A percentile compares a stretch with the other conserved stretches of the same genome.
Conservation (phyloP, 2,888 invertebrate species). For the Oxytorus armatus region DNA sequence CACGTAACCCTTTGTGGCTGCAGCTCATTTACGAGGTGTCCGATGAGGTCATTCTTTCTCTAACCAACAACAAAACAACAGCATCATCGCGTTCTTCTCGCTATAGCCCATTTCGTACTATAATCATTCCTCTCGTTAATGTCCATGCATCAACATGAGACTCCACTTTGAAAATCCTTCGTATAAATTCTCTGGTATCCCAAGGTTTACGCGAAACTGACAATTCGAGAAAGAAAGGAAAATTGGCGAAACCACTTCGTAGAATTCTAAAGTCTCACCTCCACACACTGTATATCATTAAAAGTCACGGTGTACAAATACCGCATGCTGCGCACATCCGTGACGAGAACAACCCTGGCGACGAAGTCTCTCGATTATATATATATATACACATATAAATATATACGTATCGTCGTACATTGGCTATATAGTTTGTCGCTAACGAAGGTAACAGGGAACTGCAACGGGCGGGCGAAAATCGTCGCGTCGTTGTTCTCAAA, state of each 20-base stretch:
- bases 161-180: background rate
- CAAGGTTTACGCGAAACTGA: background rate
- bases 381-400: slow-evolving; percentile 6
- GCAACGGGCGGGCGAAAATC: slow-evolving; percentile 60
- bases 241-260: slow-evolving; percentile 11
- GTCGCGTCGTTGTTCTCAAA: slow-evolving; percentile 67
- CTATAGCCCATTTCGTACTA: background rate
- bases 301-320: slow-evolving; percentile 45
- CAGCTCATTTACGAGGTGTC: slow-evolving; percentile 71
- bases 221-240: slow-evolving; percentile 18
- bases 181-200: background rate
- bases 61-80: background rate
- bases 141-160: no score
- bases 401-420: slow-evolving; percentile 31
- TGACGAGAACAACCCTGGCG: slow-evolving; percentile 49
- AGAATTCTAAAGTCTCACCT: background rate
- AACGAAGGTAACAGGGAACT: slow-evolving; percentile 67
- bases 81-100: background rate
- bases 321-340: slow-evolving; percentile 56
- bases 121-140: background rate
- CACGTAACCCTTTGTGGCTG: slow-evolving; percentile 68
- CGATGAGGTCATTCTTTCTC: slow-evolving; percentile 69
- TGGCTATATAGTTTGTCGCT: slow-evolving; percentile 58
- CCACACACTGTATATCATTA: slow-evolving; percentile 41
- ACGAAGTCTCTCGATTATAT: slow-evolving; percentile 17